These are phyloP conservation scores for Phrynosoma blainvillii DNA, from an alignment of 2,113 vertebrate species.

Conservation along the genomic window DNA sequence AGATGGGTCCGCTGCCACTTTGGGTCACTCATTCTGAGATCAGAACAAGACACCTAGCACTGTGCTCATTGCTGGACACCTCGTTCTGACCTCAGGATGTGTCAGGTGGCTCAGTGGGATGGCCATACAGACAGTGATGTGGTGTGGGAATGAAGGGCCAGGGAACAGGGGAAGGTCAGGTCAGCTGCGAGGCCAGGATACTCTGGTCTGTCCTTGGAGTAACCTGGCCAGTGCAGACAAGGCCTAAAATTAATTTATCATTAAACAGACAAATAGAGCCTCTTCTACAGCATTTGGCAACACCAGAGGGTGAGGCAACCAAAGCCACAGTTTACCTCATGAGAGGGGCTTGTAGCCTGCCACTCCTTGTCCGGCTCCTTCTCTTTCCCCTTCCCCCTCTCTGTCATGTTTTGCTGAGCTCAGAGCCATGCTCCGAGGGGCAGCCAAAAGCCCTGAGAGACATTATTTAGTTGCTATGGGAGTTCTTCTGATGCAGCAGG, in stretches of 20 bases:
- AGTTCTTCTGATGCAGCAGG: slow-evolving; percentile 1
- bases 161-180: neutral
- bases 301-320: slow-evolving; percentile 10
- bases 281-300: neutral
- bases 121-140: too few species aligned
- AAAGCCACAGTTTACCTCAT: neutral
- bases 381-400: neutral
- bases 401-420: neutral
- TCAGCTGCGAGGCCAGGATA: too few species aligned
- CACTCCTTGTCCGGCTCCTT: neutral
- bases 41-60: too few species aligned
- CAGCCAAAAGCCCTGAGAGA: slow-evolving; percentile 16
- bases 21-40: too few species aligned
- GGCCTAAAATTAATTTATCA: neutral
- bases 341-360: too few species aligned
- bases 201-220: too few species aligned
- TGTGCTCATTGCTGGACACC: too few species aligned
- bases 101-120: too few species aligned
- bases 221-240: too few species aligned
- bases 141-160: too few species aligned
- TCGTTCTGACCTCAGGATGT: too few species aligned
- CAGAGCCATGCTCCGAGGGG: neutral
- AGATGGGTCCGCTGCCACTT: too few species aligned
- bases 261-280: neutral
- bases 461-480: slow-evolving; percentile 31